phyloP scores from a whole-genome alignment of 2,888 invertebrate genomes.

The Nemotelus pantherinus region DNA sequence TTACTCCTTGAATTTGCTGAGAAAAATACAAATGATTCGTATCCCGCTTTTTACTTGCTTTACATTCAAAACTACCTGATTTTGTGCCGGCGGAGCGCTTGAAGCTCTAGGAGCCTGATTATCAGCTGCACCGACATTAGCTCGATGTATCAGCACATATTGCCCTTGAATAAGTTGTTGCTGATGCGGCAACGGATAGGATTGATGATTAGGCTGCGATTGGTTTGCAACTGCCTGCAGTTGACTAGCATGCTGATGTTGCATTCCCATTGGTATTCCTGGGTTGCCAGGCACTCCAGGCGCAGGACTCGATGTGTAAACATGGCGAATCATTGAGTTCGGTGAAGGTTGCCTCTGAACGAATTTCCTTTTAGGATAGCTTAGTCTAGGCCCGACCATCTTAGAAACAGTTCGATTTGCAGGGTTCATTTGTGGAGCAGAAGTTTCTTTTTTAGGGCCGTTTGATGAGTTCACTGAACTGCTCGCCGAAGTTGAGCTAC shows the following conservation, averaged over 20 bases:
- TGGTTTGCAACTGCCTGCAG: conserved; percentile 50
- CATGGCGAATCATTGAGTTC: conserved; percentile 72
- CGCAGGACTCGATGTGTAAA: conserved; percentile 60
- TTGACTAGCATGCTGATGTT: conserved; percentile 52
- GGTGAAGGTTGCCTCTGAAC: conserved; percentile 70
- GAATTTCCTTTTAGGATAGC: conserved; percentile 65
- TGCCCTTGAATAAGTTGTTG: conserved; percentile 69
- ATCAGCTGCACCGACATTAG: conserved; percentile 69
- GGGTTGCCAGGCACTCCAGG: background rate
- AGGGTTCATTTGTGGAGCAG: conserved; percentile 53
- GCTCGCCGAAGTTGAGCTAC: background rate
- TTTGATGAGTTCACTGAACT: conserved; percentile 53
- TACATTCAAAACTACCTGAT: conserved; percentile 60
- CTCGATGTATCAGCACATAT: conserved; percentile 83
- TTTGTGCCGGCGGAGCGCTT: conserved; percentile 81
- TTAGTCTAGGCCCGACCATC: conserved; percentile 60
- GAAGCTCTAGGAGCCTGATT: conserved; percentile 83
- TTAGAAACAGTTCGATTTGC: conserved; percentile 48
- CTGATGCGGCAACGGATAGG: conserved; percentile 50
- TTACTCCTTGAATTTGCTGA: conserved; percentile 63
- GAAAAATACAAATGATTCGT: background rate
- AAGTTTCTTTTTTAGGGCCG: conserved; percentile 51
- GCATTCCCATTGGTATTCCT: conserved; percentile 50
- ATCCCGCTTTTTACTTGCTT: background rate
- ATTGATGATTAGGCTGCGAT: conserved; percentile 46